These are phyloP conservation scores for Lasius platythorax DNA, from an alignment of 2,888 invertebrate species.

Conservation along the genomic window DNA sequence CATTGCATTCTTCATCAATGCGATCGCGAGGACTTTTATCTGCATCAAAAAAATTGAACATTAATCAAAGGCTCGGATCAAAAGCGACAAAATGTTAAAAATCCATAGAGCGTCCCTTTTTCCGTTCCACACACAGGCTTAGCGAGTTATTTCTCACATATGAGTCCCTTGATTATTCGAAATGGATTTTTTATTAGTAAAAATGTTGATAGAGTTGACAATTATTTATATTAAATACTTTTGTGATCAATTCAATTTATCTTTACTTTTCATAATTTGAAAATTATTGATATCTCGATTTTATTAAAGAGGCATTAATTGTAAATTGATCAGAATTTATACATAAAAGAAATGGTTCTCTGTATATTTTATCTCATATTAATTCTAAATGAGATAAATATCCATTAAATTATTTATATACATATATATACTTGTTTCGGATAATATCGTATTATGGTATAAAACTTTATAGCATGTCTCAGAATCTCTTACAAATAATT, in stretches of 20 bases:
- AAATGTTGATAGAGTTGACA: constrained; percentile 16
- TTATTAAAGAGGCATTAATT: background rate
- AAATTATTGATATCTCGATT: background rate
- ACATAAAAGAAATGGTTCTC: background rate
- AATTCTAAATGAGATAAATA: constrained; percentile 1
- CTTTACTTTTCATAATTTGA: background rate
- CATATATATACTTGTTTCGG: background rate
- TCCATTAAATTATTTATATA: background rate
- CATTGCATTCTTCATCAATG: constrained; percentile 1
- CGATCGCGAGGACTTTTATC: constrained; percentile 30
- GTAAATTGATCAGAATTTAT: background rate
- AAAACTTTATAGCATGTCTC: background rate
- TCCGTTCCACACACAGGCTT: background rate
- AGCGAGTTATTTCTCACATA: background rate
- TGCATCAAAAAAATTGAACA: constrained; percentile 30
- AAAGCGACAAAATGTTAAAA: constrained; percentile 24
- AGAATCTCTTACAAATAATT: background rate
- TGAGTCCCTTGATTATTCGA: background rate
- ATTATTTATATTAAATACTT: background rate
- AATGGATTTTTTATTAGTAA: background rate
- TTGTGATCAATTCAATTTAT: background rate
- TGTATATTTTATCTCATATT: background rate
- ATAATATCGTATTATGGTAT: background rate
- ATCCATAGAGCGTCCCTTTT: constrained; percentile 1
- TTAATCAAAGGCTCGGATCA: constrained; percentile 23